phyloP scores from a whole-genome alignment of 2,113 vertebrate species.

The Dicaeum eximium region DNA sequence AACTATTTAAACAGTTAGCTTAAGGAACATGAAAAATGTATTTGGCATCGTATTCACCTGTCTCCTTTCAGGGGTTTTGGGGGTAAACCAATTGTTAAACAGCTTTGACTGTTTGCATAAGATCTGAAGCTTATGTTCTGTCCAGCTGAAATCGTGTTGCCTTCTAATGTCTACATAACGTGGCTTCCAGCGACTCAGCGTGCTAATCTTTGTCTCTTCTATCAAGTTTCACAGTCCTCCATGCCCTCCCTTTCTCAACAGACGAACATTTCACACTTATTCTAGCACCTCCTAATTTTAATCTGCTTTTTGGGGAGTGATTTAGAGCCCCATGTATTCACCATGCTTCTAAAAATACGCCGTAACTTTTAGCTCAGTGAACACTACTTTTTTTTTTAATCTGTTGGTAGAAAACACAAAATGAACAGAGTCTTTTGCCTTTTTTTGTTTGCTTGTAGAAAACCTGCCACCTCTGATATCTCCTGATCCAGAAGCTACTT shows the following conservation, averaged over 20 bases:
- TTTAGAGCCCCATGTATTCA: slow-evolving; percentile 5
- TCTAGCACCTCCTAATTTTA: slow-evolving; percentile 48
- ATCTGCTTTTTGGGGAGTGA: slow-evolving; percentile 13
- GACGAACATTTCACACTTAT: slow-evolving; percentile 51
- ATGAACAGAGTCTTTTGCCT: background rate
- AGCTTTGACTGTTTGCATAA: slow-evolving; percentile 68
- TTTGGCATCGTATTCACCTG: slow-evolving; percentile 55
- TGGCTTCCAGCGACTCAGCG: background rate
- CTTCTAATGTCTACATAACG: slow-evolving; percentile 52
- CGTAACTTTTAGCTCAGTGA: background rate
- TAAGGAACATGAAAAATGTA: slow-evolving; percentile 68
- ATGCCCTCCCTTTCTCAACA: background rate
- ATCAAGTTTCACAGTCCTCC: slow-evolving; percentile 39
- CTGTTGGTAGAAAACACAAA: background rate
- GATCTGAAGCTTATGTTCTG: slow-evolving; percentile 65
- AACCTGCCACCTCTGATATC: background rate
- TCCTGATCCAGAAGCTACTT: background rate
- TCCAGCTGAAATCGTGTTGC: slow-evolving; percentile 57
- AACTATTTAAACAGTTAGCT: slow-evolving; percentile 70
- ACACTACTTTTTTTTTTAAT: background rate
- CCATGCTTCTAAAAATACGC: background rate
- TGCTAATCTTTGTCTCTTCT: slow-evolving; percentile 45
- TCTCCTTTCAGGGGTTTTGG: slow-evolving; percentile 45
- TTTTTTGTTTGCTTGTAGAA: background rate
- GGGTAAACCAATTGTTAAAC: slow-evolving; percentile 63